A percentile compares a stretch with the other conserved stretches of the same genome.
Conservation (phyloP, 2,888 invertebrate genomes). For the Dicyrtoma fusca region DNA sequence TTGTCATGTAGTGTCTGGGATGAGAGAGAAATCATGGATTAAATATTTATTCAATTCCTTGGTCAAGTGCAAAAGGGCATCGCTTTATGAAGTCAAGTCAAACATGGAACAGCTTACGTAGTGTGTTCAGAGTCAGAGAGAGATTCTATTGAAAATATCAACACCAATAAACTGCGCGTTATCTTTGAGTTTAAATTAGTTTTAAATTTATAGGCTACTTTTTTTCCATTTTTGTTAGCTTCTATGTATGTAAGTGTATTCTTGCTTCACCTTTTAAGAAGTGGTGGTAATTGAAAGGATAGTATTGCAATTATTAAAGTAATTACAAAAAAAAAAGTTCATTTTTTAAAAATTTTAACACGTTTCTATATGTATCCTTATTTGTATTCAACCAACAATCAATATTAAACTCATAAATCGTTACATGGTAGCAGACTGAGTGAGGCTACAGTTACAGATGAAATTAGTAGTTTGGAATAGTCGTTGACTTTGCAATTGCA, state of each 20-base stretch:
- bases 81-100: slow-evolving; percentile 11
- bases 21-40: slow-evolving; percentile 24
- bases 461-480: too few species aligned
- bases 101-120: slow-evolving; percentile 16
- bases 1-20: slow-evolving; percentile 20
- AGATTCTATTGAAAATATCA: not conserved
- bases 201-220: not conserved
- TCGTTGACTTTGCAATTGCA: too few species aligned
- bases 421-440: too few species aligned
- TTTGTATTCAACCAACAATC: too few species aligned
- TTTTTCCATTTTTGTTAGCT: not conserved
- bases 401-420: too few species aligned
- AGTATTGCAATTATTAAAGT: too few species aligned
- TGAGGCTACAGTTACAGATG: too few species aligned
- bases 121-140: not conserved
- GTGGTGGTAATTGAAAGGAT: too few species aligned
- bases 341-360: not conserved
- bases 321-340: too few species aligned
- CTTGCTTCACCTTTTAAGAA: not conserved
- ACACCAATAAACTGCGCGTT: too few species aligned
- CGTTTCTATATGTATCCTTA: not conserved
- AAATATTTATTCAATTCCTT: slow-evolving; percentile 29
- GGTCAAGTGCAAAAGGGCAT: slow-evolving; percentile 33
- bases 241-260: not conserved
- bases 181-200: too few species aligned